phyloP scores from a whole-genome alignment of 2,888 invertebrate genomes.

The Eupithecia tripunctaria region DNA sequence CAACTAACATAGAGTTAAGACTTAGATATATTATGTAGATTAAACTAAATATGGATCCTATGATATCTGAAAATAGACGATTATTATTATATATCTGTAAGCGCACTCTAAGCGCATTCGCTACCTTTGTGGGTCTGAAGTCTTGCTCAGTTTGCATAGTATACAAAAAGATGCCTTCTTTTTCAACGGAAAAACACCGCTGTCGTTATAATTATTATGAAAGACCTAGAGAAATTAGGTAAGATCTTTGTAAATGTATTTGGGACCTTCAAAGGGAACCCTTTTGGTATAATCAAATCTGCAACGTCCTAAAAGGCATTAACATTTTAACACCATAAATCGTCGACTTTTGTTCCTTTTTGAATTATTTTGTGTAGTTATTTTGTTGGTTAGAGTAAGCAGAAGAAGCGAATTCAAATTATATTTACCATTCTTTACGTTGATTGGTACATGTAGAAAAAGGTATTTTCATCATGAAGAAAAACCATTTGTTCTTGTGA shows the following conservation, averaged over 20 bases:
- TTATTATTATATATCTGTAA: too few species aligned
- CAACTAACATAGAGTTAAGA: too few species aligned
- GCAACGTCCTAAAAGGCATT: slow-evolving; percentile 31
- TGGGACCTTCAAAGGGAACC: slow-evolving; percentile 38
- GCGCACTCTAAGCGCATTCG: too few species aligned
- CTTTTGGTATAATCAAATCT: slow-evolving; percentile 42
- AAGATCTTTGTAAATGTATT: slow-evolving; percentile 38
- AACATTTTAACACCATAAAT: background rate
- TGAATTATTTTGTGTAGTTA: background rate
- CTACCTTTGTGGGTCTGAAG: too few species aligned
- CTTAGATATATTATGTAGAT: too few species aligned
- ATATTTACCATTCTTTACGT: too few species aligned
- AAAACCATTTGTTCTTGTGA: background rate
- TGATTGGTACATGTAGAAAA: too few species aligned
- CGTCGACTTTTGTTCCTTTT: background rate
- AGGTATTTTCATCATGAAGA: background rate
- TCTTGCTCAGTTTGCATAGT: too few species aligned
- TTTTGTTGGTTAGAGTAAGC: background rate
- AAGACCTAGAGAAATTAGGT: slow-evolving; percentile 42
- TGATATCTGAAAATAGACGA: too few species aligned
- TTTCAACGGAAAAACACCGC: too few species aligned
- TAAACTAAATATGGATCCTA: too few species aligned
- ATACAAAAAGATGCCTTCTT: too few species aligned
- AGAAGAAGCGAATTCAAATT: background rate
- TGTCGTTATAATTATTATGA: slow-evolving; percentile 41